phyloP scores from a whole-genome alignment of 2,113 vertebrate genomes.

The Pantherophis guttatus region DNA sequence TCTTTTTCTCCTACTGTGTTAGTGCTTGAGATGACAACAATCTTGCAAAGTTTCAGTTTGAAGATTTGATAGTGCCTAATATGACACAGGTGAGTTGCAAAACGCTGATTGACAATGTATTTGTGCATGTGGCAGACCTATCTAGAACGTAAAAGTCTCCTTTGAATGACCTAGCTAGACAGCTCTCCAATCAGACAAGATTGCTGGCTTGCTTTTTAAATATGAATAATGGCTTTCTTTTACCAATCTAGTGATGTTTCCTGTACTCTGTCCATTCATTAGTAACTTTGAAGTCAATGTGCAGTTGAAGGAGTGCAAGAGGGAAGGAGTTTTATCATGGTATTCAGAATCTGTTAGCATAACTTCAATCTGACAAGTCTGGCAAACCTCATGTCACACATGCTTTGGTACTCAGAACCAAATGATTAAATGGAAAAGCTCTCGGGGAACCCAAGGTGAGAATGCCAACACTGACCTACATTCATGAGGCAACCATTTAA shows the following conservation, averaged over 20 bases:
- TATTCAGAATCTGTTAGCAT: background rate
- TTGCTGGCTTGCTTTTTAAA: background rate
- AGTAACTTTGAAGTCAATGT: background rate
- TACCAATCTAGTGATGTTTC: background rate
- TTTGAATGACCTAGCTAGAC: background rate
- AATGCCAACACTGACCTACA: constrained; percentile 26
- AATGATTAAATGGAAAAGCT: background rate
- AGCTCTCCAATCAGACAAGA: background rate
- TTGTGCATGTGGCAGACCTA: background rate
- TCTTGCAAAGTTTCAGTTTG: background rate
- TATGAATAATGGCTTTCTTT: background rate
- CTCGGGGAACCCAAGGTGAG: accelerated
- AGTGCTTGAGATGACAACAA: background rate
- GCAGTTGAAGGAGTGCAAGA: background rate
- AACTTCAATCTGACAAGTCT: background rate
- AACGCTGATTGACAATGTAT: background rate
- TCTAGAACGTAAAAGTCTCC: background rate
- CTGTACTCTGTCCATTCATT: background rate
- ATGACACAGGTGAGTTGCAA: background rate
- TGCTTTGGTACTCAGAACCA: background rate
- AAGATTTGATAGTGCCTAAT: background rate
- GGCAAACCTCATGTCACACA: background rate
- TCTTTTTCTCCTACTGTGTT: background rate
- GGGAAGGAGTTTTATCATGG: background rate
- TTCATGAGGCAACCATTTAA: background rate